A percentile compares a stretch with the other conserved stretches of the same genome.
Evolutionary conservation across 2,113 vertebrate species (phyloP).

Genomic region (Probosciger aterrimus): DNA sequence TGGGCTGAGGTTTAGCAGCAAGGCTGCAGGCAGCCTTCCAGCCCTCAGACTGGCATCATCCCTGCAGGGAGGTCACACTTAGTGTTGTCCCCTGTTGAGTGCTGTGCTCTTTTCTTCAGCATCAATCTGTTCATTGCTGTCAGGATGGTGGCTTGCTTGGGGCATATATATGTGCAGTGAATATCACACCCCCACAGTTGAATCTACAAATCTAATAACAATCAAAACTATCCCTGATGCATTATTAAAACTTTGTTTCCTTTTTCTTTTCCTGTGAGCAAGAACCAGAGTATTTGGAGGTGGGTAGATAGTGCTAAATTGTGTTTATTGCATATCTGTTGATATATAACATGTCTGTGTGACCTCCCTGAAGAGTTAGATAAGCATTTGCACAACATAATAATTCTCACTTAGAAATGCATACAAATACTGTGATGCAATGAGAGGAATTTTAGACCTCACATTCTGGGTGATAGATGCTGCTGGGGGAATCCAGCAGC

Average conservation of each 20-base stretch:
- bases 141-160: neutral
- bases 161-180: neutral
- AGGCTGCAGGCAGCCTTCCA: neutral
- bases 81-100: neutral
- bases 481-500: neutral
- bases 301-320: neutral
- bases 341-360: slow-evolving; percentile 6
- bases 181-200: neutral
- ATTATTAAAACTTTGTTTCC: neutral
- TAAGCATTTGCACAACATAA: neutral
- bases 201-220: neutral
- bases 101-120: neutral
- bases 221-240: neutral
- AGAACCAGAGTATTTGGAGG: neutral
- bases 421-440: neutral
- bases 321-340: slow-evolving; percentile 24
- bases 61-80: neutral
- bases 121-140: neutral
- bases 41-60: neutral
- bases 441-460: neutral
- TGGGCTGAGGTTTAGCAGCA: neutral
- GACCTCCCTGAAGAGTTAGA: slow-evolving; percentile 41
- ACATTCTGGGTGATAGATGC: neutral
- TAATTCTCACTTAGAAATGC: slow-evolving; percentile 18
- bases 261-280: neutral